Evolutionary conservation across 2,113 vertebrate genomes (phyloP), one percentile per base, ranked within the genome.

Genomic region (Festucalex cinctus): DNA sequence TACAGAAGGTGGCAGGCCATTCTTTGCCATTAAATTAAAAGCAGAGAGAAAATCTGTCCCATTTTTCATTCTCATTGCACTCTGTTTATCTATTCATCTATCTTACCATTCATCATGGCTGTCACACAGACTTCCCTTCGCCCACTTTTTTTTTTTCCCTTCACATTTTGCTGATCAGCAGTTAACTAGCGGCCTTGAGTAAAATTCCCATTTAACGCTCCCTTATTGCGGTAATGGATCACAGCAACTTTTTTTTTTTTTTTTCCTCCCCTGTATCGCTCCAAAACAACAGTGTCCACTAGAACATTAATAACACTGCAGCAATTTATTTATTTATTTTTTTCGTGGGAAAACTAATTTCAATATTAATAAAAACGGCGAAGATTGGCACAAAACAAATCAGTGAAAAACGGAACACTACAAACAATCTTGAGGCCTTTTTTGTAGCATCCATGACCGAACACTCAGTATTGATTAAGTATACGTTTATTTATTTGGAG

Each of bases 61-160:
- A 51, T 76, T 82, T 75, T 65, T 85, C 22, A 35, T 83, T 74
- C 75, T 66, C 60, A 66, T 70, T 66, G 63, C 63, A 46, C 44
- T 65, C 17, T 64, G 19, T 80, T 60, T 78, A 63, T 75, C 77
- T 69, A 73, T 77, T 73, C 66, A 78, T 83, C 81, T 46, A 56
- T 78, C 24, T 53, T 37, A 53, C 19, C 68, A 78, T 84, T 75
- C 57, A 72, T 73, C 70, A 74, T 44, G 66, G 44, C 69, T 75
- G 75, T 80, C 84, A 83, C 73, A 16, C n/a, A 62, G 12, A 56
- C 61, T 68, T 24, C n/a, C 37, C 36, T 20, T 37, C 6, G 16
- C 14, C 9, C 5, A 22, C 36, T 60, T 46, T n/a, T 44, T 58
- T n/a, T 32, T 32, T 32, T 32, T 32, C 28, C 28, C 28, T 32